Percentiles rank a stretch among this genome's conserved stretches.
phyloP scores from a whole-genome alignment of 1,140 invertebrate genomes.

The Scaptodrosophila lebanonensis region DNA sequence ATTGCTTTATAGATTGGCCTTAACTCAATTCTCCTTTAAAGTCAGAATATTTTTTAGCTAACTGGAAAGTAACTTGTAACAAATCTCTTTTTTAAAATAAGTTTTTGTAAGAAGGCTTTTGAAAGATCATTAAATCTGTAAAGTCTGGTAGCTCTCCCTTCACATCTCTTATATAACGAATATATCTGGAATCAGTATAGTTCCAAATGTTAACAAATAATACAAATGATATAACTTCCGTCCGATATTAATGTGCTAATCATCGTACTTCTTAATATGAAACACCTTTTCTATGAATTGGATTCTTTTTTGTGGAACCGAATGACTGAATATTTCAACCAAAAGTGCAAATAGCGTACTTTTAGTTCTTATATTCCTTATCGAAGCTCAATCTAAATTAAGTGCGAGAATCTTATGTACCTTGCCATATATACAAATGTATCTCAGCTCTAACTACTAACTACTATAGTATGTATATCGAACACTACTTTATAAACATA shows the following conservation, averaged over 20 bases:
- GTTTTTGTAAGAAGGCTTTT: too few relatives aligned
- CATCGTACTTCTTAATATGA: too few relatives aligned
- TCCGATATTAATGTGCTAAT: too few relatives aligned
- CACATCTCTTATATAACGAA: too few relatives aligned
- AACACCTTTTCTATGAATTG: slow-evolving; percentile 22
- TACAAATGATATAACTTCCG: too few relatives aligned
- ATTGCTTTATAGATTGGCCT: too few relatives aligned
- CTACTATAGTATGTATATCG: slow-evolving; percentile 14
- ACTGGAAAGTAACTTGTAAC: too few relatives aligned
- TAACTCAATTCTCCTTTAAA: slow-evolving; percentile 1
- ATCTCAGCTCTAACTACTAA: slow-evolving; percentile 18
- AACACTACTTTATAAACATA: too few relatives aligned
- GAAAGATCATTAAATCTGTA: too few relatives aligned
- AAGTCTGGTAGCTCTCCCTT: too few relatives aligned
- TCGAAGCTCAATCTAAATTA: slow-evolving; percentile 50
- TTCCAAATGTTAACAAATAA: too few relatives aligned
- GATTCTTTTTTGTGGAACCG: slow-evolving; percentile 27
- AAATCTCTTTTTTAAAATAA: too few relatives aligned
- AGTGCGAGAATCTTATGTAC: slow-evolving; percentile 50
- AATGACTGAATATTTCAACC: slow-evolving; percentile 9
- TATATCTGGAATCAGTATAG: slow-evolving; percentile 1
- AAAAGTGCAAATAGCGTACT: slow-evolving; percentile 22
- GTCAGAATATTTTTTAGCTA: neutral
- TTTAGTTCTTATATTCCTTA: slow-evolving; percentile 14
- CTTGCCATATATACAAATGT: slow-evolving; percentile 28